These are phyloP conservation scores for Lasioglossum morio DNA, from an alignment of 2,888 invertebrate species.

Conservation along the genomic window DNA sequence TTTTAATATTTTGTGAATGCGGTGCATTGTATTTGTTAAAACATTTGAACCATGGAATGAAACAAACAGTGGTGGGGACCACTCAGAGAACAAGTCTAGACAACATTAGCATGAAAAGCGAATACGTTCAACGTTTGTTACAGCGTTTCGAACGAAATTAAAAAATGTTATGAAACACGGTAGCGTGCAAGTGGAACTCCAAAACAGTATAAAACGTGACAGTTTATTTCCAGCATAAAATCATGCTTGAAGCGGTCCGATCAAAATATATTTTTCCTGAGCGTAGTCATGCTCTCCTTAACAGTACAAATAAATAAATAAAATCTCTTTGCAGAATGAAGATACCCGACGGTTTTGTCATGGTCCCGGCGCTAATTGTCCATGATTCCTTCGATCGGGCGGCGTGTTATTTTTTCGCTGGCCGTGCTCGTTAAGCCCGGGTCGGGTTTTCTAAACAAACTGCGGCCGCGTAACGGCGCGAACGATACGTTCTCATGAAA, in stretches of 20 bases:
- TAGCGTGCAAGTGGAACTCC: neutral
- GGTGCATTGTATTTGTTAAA: too few species aligned
- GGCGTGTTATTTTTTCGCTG: neutral
- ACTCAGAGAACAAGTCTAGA: too few species aligned
- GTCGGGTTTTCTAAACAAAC: conserved; percentile 34
- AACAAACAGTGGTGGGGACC: too few species aligned
- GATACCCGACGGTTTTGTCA: neutral
- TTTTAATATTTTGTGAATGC: too few species aligned
- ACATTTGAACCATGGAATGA: too few species aligned
- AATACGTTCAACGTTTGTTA: neutral
- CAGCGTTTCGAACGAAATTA: neutral
- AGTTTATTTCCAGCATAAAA: neutral
- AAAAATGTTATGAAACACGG: neutral
- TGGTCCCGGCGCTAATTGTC: neutral
- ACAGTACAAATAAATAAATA: neutral
- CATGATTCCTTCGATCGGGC: conserved; percentile 7
- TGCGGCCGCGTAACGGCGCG: neutral
- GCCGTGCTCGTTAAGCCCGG: neutral
- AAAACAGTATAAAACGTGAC: neutral
- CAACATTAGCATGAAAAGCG: neutral
- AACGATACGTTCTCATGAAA: conserved; percentile 43
- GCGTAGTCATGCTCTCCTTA: neutral
- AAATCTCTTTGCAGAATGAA: neutral
- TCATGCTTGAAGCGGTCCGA: neutral
- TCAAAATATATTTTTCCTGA: neutral